Base-by-base conservation (phyloP, 2,797 vertebrate species). In the Tachyglossus aculeatus region DNA sequence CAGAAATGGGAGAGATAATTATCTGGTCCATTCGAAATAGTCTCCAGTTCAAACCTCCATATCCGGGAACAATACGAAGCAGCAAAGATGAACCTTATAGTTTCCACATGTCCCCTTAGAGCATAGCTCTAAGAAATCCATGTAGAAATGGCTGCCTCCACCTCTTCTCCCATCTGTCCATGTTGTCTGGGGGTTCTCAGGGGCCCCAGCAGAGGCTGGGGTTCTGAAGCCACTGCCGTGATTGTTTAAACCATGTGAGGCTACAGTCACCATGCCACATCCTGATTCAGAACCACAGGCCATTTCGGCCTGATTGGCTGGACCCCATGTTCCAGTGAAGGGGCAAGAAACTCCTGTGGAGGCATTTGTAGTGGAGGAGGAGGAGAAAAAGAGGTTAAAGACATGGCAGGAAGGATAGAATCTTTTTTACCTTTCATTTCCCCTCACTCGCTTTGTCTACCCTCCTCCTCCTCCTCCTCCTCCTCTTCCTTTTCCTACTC, bases 251-350 rank as follows among this genome's bases (percentile, higher is more conserved):
- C n/a, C n/a, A n/a, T n/a, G n/a, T n/a, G n/a, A n/a, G n/a, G n/a
- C n/a, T n/a, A n/a, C n/a, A n/a, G n/a, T n/a, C n/a, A n/a, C n/a
- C n/a, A n/a, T n/a, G n/a, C n/a, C n/a, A n/a, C n/a, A n/a, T n/a
- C n/a, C n/a, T n/a, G n/a, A n/a, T n/a, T n/a, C n/a, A n/a, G n/a
- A n/a, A n/a, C n/a, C n/a, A n/a, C n/a, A n/a, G n/a, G n/a, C n/a
- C n/a, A n/a, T n/a, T n/a, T n/a, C n/a, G n/a, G n/a, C n/a, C n/a
- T n/a, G n/a, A 62, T 68, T 79, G 67, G 24, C 44, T 57, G 48
- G 45, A 73, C 40, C 54, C 21, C 32, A 32, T 59, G 50, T 67
- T 67, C 39, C 54, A 55, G 16, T 64, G 36, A 31, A 48, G 22
- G 55, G 50, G 29, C 8, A 24, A 74, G 34, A 53, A 51, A 39